Conservation (phyloP, 2,888 invertebrate species). For the Orthosia gracilis region DNA sequence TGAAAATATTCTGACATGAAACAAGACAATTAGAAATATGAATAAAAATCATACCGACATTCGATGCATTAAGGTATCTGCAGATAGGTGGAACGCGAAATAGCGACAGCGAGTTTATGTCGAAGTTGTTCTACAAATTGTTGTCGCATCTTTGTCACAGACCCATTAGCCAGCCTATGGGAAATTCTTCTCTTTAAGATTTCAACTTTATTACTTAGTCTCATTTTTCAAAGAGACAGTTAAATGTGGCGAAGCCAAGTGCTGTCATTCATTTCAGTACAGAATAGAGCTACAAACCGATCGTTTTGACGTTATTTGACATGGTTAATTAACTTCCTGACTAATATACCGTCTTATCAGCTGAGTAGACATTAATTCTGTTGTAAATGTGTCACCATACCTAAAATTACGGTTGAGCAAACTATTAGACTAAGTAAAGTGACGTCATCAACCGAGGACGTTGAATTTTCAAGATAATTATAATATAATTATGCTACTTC, state of each 20-base stretch:
- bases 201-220: not conserved
- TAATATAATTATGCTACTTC: not conserved
- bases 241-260: not conserved
- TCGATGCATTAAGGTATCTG: not conserved
- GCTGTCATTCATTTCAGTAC: not conserved
- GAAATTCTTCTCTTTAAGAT: no score
- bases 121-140: not conserved
- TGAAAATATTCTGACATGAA: not conserved
- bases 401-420: constrained; percentile 16
- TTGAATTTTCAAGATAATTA: not conserved
- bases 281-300: not conserved
- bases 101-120: not conserved
- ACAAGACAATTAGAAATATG: not conserved
- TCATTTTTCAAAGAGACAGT: not conserved
- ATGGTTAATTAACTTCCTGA: constrained; percentile 12
- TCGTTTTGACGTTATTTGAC: not conserved
- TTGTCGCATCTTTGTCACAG: no score
- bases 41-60: not conserved
- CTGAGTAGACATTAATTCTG: constrained; percentile 16
- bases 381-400: constrained; percentile 23
- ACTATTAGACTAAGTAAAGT: constrained; percentile 27
- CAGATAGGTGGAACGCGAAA: not conserved
- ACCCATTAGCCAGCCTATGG: no score
- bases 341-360: constrained; percentile 4
- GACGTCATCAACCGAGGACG: not conserved